Conservation (phyloP, 2,888 invertebrate genomes). For the Hypselothyrea guttata region DNA sequence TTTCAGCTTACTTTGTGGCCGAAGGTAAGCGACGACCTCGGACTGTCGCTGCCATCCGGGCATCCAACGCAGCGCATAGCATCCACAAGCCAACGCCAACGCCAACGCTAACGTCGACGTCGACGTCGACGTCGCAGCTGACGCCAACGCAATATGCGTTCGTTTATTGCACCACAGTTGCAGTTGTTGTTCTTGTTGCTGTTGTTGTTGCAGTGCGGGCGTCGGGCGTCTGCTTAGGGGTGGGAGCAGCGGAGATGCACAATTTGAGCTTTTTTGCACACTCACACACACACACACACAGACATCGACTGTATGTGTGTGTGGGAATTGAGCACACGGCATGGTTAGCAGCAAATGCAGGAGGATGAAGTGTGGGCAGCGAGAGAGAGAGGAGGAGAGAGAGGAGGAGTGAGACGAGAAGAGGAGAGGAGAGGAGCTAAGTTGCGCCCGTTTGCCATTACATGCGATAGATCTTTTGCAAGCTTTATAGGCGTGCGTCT, state of each 20-base stretch:
- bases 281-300: constrained; percentile 26
- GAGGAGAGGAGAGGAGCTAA: too few relatives aligned
- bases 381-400: constrained; percentile 5
- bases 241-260: constrained; percentile 57
- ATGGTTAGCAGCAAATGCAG: constrained; percentile 50
- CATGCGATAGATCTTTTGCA: constrained; percentile 58
- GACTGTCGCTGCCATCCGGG: constrained; percentile 64
- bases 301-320: constrained; percentile 10
- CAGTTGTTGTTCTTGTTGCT: constrained; percentile 45
- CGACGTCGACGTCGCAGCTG: constrained; percentile 19
- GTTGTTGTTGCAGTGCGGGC: constrained; percentile 43
- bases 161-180: constrained; percentile 74
- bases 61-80: too few relatives aligned
- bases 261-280: constrained; percentile 54
- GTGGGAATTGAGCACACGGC: constrained; percentile 68
- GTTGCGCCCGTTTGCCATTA: constrained; percentile 55
- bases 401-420: constrained; percentile 24
- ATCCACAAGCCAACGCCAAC: constrained; percentile 36
- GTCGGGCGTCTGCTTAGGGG: constrained; percentile 22
- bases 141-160: constrained; percentile 74
- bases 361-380: constrained; percentile 44
- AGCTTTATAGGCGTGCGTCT: constrained; percentile 18
- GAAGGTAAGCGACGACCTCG: constrained; percentile 72
- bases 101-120: constrained; percentile 26
- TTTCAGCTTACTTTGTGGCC: constrained; percentile 33